Evolutionary conservation across 2,797 vertebrate species (phyloP).

Genomic region (Squalus acanthias): DNA sequence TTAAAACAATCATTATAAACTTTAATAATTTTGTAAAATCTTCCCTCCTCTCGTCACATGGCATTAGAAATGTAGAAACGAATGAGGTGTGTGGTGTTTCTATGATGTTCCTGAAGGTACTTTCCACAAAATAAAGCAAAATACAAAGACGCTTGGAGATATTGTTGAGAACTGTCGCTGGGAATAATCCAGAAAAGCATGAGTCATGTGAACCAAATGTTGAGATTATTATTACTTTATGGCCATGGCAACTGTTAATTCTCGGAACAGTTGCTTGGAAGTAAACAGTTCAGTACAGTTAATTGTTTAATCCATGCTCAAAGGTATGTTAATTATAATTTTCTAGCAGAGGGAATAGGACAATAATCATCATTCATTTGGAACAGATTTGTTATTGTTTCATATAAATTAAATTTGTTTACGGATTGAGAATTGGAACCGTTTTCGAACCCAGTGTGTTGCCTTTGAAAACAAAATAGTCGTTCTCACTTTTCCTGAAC

Average conservation of each 20-base stretch:
- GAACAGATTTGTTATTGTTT: slow-evolving; percentile 33
- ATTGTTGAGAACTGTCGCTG: too few relatives aligned
- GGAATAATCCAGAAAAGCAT: background rate
- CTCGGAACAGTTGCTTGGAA: background rate
- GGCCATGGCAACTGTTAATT: slow-evolving; percentile 30
- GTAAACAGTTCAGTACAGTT: slow-evolving; percentile 14
- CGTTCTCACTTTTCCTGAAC: background rate
- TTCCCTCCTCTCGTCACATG: background rate
- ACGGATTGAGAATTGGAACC: background rate
- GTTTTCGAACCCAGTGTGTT: background rate
- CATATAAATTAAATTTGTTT: slow-evolving; percentile 17
- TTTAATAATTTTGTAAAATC: background rate
- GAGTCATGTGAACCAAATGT: background rate
- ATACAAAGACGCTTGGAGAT: background rate
- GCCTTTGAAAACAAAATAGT: background rate
- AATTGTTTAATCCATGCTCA: slow-evolving; percentile 32
- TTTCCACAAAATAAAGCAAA: background rate
- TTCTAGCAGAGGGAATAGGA: slow-evolving; percentile 12
- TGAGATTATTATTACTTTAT: background rate
- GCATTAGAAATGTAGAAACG: background rate
- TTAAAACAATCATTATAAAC: background rate
- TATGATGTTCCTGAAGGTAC: background rate
- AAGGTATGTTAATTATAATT: slow-evolving; percentile 17
- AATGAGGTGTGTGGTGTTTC: background rate
- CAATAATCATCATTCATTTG: background rate